A percentile compares a stretch with the other conserved stretches of the same genome.
These are phyloP conservation scores for Neodiprion fabricii DNA, from an alignment of 1,140 invertebrate species.

Conservation along the genomic window DNA sequence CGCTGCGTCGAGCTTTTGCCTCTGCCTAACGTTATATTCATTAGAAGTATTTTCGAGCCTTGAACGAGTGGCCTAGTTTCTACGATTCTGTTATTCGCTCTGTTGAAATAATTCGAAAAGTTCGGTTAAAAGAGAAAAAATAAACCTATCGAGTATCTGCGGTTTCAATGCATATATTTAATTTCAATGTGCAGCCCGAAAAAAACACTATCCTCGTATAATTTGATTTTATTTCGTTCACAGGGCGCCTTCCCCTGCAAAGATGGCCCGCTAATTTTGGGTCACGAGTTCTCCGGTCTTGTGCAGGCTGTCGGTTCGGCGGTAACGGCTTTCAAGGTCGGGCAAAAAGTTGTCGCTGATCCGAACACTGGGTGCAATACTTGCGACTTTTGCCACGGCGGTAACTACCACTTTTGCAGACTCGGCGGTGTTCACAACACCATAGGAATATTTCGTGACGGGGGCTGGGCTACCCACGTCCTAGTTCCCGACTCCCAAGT, in stretches of 20 bases:
- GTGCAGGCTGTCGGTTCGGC: conserved; percentile 62
- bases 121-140: no score
- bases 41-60: no score
- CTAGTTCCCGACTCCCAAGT: conserved; percentile 62
- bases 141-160: no score
- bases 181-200: no score
- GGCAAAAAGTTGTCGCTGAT: conserved; percentile 67
- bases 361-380: conserved; percentile 65
- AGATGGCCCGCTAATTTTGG: conserved; percentile 60
- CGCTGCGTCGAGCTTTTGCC: no score
- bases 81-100: no score
- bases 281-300: conserved; percentile 70
- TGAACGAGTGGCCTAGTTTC: no score
- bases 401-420: conserved; percentile 64
- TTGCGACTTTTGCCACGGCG: conserved; percentile 61
- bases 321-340: conserved; percentile 64
- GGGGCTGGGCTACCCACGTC: conserved; percentile 67
- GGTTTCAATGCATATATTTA: no score
- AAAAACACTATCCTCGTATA: no score
- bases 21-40: no score
- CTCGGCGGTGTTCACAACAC: conserved; percentile 63
- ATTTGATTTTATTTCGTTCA: conserved; percentile 17
- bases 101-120: no score
- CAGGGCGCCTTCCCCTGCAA: conserved; percentile 66
- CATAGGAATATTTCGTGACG: conserved; percentile 65